Percentiles rank a stretch among this genome's conserved stretches.
Conservation (phyloP, 2,797 vertebrate genomes). For the Pseudopleuronectes americanus region DNA sequence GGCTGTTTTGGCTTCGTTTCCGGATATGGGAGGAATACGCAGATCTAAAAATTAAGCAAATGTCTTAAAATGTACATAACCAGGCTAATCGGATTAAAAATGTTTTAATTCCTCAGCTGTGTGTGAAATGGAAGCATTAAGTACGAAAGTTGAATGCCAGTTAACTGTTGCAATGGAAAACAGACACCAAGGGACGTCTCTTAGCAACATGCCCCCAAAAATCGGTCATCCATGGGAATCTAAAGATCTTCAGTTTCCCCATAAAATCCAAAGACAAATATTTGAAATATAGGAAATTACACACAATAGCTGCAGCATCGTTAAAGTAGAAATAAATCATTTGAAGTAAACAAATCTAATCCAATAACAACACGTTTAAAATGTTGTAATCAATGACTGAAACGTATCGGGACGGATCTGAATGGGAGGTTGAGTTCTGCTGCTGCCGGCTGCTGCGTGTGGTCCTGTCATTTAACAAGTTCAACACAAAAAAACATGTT, state of each 20-base stretch:
- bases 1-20: no score
- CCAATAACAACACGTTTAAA: conserved; percentile 47
- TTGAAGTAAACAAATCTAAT: conserved; percentile 39
- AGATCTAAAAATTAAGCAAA: neutral
- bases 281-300: neutral
- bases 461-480: conserved; percentile 70
- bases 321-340: conserved; percentile 32
- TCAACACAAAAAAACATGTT: conserved; percentile 71
- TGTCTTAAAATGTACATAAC: neutral
- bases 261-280: neutral
- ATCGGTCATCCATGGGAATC: no score
- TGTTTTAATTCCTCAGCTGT: neutral
- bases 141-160: neutral
- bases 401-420: conserved; percentile 49
- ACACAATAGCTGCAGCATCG: neutral
- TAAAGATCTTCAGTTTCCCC: neutral
- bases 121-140: neutral
- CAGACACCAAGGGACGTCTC: neutral
- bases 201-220: neutral
- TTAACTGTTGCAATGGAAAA: neutral
- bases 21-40: no score
- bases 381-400: conserved; percentile 66
- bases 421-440: conserved; percentile 44
- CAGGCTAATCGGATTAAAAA: neutral
- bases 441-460: conserved; percentile 54